Conservation (phyloP, 2,888 invertebrate species). For the Sturmia bella region DNA sequence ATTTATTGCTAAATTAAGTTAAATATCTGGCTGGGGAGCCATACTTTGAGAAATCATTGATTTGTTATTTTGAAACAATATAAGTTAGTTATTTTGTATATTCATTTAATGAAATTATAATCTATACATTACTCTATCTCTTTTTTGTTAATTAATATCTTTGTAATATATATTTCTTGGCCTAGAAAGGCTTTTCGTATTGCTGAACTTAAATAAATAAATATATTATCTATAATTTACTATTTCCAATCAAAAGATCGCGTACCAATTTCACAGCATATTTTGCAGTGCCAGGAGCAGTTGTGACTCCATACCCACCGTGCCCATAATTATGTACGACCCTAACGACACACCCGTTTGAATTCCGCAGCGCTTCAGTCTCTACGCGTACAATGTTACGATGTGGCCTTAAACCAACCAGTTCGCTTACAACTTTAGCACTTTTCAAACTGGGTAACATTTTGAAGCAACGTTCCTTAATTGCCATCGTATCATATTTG, state of each 20-base stretch:
- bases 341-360: conserved; percentile 83
- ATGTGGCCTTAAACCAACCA: conserved; percentile 92
- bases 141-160: no score
- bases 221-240: conserved; percentile 75
- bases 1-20: no score
- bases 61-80: no score
- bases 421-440: conserved; percentile 85
- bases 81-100: no score
- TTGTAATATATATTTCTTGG: no score
- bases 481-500: conserved; percentile 88
- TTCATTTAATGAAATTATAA: no score
- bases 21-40: no score
- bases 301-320: conserved; percentile 95
- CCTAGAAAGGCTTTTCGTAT: no score
- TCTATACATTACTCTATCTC: no score
- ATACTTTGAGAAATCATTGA: no score
- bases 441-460: conserved; percentile 87
- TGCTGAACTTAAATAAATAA: no score
- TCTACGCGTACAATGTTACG: conserved; percentile 88
- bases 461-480: conserved; percentile 89
- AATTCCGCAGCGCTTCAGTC: conserved; percentile 82
- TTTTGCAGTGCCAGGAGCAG: conserved; percentile 93
- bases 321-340: conserved; percentile 97
- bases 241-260: conserved; percentile 82
- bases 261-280: conserved; percentile 88